phyloP scores from a whole-genome alignment of 2,888 invertebrate genomes.

The Apoda limacodes region DNA sequence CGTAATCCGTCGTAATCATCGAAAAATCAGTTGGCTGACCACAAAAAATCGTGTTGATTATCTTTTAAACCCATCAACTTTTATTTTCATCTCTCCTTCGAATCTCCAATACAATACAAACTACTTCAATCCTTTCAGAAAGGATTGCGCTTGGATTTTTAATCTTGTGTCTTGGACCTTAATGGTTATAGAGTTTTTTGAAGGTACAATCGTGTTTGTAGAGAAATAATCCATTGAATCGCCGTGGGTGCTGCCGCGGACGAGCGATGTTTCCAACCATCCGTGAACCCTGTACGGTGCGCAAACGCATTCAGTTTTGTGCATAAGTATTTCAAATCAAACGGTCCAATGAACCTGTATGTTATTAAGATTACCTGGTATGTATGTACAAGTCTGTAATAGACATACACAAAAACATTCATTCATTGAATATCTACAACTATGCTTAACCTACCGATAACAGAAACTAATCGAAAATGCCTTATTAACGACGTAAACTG shows the following conservation, averaged over 20 bases:
- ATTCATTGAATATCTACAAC: too few species aligned
- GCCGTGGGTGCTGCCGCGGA: constrained; percentile 31
- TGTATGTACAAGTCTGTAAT: too few species aligned
- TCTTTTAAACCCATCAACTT: constrained; percentile 15
- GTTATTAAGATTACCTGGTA: too few species aligned
- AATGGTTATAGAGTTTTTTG: constrained; percentile 12
- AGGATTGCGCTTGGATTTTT: constrained; percentile 16
- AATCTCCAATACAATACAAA: constrained; percentile 28
- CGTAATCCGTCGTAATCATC: constrained; percentile 49
- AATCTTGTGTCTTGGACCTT: constrained; percentile 13
- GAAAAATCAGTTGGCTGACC: constrained; percentile 40
- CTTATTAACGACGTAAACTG: too few species aligned
- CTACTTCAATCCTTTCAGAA: constrained; percentile 5
- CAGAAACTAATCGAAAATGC: too few species aligned
- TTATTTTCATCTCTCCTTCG: constrained; percentile 34
- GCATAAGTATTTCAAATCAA: too few species aligned
- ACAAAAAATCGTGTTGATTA: constrained; percentile 49
- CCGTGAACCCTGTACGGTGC: constrained; percentile 46
- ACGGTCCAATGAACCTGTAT: too few species aligned
- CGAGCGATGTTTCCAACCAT: constrained; percentile 48
- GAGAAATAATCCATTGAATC: constrained; percentile 37
- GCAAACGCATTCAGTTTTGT: constrained; percentile 22
- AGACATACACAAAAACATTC: too few species aligned
- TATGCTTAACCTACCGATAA: too few species aligned
- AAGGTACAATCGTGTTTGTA: constrained; percentile 20